Base-by-base conservation (phyloP, 2,888 invertebrate genomes). In the Morinoia aosen region DNA sequence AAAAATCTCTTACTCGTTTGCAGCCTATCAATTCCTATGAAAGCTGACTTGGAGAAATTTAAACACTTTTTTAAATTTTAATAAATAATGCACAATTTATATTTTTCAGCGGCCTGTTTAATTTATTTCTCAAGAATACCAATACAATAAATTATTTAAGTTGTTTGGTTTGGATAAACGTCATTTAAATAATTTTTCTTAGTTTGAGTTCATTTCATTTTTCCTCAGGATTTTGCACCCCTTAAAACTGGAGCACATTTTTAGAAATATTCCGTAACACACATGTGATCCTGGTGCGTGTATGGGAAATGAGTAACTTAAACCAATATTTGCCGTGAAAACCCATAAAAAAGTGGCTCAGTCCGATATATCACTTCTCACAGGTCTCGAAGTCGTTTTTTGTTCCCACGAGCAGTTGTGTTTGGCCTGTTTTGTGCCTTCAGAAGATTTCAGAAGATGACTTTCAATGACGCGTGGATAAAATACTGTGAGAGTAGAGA, bases 251-350 rank as follows among this genome's bases (percentile, higher is more conserved):
- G 76, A 76, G 76, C 76, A 76, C 19, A 33, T 76, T 25, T 33
- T 76, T 16, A 76, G 25, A 76, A 76, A 76, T 76, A 8, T 33
- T 33, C 25, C 76, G 76, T 33, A 33, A 76, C 76, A 57, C 93
- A 16, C 58, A 16, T 93, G 33, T 56, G 57, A 93, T 93, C 10
- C 56, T 19, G 57, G n/a, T 11, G n/a, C 57, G 93, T 57, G 57
- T 93, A 57, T 93, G 93, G 93, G 93, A 93, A 93, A 93, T 93
- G 93, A 57, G 93, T 93, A 57, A 93, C 93, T 93, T 93, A 93
- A 93, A 93, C 93, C 93, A 93, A 93, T 93, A 93, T 93, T 93
- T 93, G 93, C 93, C 93, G 93, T 93, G 93, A 93, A 93, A 93
- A 93, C 93, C 93, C 93, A 93, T 93, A 93, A 93, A 93, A 93